Percentiles rank a stretch among this genome's conserved stretches.
These are phyloP conservation scores for Fragum sueziense DNA, from an alignment of 2,888 invertebrate genomes.

Conservation along the genomic window DNA sequence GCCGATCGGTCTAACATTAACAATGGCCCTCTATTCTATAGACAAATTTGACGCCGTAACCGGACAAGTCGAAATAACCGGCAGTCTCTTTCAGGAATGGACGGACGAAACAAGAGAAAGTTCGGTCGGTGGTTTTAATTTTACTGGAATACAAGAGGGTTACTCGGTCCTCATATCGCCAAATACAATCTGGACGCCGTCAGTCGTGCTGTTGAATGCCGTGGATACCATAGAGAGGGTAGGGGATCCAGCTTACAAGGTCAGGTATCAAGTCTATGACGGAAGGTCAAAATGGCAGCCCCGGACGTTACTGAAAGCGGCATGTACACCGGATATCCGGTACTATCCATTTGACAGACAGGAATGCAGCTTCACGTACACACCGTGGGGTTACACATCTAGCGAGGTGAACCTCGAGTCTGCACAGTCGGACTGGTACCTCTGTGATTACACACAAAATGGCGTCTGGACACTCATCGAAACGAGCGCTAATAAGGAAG, in stretches of 20 bases:
- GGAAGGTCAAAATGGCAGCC: slow-evolving; percentile 44
- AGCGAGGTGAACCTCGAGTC: slow-evolving; percentile 26
- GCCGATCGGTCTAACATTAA: slow-evolving; percentile 19
- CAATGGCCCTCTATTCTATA: slow-evolving; percentile 36
- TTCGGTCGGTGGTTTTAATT: slow-evolving; percentile 30
- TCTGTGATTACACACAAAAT: slow-evolving; percentile 31
- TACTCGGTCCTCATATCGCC: slow-evolving; percentile 32
- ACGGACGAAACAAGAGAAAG: slow-evolving; percentile 15
- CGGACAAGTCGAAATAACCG: slow-evolving; percentile 37
- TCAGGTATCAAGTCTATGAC: slow-evolving; percentile 32
- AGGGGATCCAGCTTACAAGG: slow-evolving; percentile 23
- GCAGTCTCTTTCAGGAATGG: slow-evolving; percentile 39
- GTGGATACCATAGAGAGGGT: slow-evolving; percentile 24
- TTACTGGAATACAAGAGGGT: slow-evolving; percentile 19
- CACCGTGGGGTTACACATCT: slow-evolving; percentile 38
- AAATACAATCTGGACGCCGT: slow-evolving; percentile 40
- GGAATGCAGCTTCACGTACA: slow-evolving; percentile 33
- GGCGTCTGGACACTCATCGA: slow-evolving; percentile 36
- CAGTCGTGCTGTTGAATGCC: slow-evolving; percentile 37
- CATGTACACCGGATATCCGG: slow-evolving; percentile 38
- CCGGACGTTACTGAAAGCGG: slow-evolving; percentile 30
- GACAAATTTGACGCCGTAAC: slow-evolving; percentile 31
- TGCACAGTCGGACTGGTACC: slow-evolving; percentile 32
- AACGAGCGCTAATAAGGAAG: slow-evolving; percentile 4
- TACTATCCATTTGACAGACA: slow-evolving; percentile 51